Conservation (phyloP, 2,888 invertebrate genomes). For the Cephus spinipes region DNA sequence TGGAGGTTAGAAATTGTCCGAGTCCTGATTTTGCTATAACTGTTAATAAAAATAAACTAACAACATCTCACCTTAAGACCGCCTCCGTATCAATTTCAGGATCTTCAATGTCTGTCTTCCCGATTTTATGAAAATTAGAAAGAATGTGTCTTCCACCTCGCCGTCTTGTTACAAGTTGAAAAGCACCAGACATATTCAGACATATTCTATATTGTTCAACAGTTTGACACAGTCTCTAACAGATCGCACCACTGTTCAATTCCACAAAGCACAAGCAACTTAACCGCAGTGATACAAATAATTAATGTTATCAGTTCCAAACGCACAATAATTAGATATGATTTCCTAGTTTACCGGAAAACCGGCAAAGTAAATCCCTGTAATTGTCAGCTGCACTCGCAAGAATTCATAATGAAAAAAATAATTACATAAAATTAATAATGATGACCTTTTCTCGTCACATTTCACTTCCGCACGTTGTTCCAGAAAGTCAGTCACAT, state of each 20-base stretch:
- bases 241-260: background rate
- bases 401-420: background rate
- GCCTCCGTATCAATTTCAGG: conserved; percentile 32
- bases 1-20: background rate
- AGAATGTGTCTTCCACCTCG: conserved; percentile 4
- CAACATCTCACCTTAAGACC: conserved; percentile 39
- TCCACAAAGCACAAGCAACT: no score
- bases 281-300: background rate
- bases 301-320: background rate
- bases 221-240: background rate
- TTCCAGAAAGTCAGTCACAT: background rate
- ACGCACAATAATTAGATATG: background rate
- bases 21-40: background rate
- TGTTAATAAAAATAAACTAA: background rate
- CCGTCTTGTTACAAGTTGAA: conserved; percentile 36
- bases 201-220: background rate
- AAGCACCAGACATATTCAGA: conserved; percentile 10
- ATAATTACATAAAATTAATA: background rate
- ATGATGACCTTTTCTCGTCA: background rate
- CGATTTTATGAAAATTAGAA: conserved; percentile 7
- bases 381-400: background rate
- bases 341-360: background rate
- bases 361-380: background rate
- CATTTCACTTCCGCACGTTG: background rate
- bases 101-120: conserved; percentile 9